Base-by-base conservation (phyloP, 2,888 invertebrate genomes). In the Tenthredo distinguenda region DNA sequence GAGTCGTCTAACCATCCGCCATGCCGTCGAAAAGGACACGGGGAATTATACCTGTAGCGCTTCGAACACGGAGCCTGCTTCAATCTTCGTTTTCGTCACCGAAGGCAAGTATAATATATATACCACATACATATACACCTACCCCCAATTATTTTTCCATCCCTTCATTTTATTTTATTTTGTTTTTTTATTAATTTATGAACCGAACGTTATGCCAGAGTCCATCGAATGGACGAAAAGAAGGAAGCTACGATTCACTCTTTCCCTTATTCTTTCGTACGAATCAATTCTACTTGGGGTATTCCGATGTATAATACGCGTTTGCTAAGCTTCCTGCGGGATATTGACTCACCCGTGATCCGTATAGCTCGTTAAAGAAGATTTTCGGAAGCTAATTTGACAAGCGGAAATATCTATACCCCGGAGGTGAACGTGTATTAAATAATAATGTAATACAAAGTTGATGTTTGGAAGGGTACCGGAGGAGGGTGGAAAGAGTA, bases 1-100 rank as follows among this genome's bases (percentile, higher is more conserved):
- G 94, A 97, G 97, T 91, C 96, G 97, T 90, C 96, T 98, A 89
- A 96, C 96, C 92, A 97, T 98, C 94, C 96, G 96, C 91, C 96
- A 96, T 92, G 98, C 98, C 88, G 96, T 96, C 92, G 96, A 97
- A 92, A 95, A 96, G 86, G 98, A 98, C 95, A 97, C 98, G 90
- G 98, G 98, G 92, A 98, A 98, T 95, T 98, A 98, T 94, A 97
- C 98, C 88, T 98, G 98, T 95, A 96, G 96, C 93, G 97, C 98
- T 90, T 97, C 97, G 93, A 98, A 98, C 95, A 97, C 98, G 88
- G 97, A 98, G 94, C 96, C 98, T 88, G 98, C 98, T 91, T 97
- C 97, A 94, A 97, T 98, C 93, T 96, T 96, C 94, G 98, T 98
- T 92, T 98, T 97, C 94, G 98, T 98, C 91, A 97, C 98, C 85